phyloP scores from a whole-genome alignment of 2,797 vertebrate species.

The Nothura maculosa region DNA sequence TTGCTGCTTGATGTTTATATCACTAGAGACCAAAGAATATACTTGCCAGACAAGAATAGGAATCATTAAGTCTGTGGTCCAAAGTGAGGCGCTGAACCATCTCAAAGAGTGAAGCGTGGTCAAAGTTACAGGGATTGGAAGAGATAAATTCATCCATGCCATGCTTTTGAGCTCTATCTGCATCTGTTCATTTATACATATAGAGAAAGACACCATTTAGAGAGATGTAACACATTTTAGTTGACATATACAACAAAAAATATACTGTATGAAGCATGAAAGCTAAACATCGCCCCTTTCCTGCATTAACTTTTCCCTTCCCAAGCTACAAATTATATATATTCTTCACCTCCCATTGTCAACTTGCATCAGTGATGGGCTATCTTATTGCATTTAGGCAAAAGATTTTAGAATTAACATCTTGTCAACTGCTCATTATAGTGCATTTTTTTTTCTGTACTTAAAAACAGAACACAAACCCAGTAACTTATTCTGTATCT shows the following conservation, averaged over 20 bases:
- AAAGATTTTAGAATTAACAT: slow-evolving; percentile 80
- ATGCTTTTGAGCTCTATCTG: slow-evolving; percentile 99
- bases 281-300: slow-evolving; percentile 63
- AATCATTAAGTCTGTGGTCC: slow-evolving; percentile 99
- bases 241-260: slow-evolving; percentile 82
- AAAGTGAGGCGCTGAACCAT: slow-evolving; percentile 96
- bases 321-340: slow-evolving; percentile 86
- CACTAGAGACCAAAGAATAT: slow-evolving; percentile 84
- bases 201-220: slow-evolving; percentile 94
- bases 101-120: slow-evolving; percentile 97
- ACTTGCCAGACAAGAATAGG: slow-evolving; percentile 99
- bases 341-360: slow-evolving; percentile 95
- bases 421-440: slow-evolving; percentile 78
- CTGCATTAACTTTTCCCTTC: slow-evolving; percentile 59
- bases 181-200: slow-evolving; percentile 94
- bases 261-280: slow-evolving; percentile 79
- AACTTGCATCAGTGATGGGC: slow-evolving; percentile 93
- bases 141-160: slow-evolving; percentile 99
- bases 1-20: slow-evolving; percentile 76
- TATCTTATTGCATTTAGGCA: slow-evolving; percentile 77
- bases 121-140: slow-evolving; percentile 98
- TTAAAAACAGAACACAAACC: slow-evolving; percentile 75
- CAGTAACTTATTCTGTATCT: slow-evolving; percentile 65
- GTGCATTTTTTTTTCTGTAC: slow-evolving; percentile 76
- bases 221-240: slow-evolving; percentile 86